Conservation (phyloP, 2,797 vertebrate genomes). For the Anolis apletophallus region DNA sequence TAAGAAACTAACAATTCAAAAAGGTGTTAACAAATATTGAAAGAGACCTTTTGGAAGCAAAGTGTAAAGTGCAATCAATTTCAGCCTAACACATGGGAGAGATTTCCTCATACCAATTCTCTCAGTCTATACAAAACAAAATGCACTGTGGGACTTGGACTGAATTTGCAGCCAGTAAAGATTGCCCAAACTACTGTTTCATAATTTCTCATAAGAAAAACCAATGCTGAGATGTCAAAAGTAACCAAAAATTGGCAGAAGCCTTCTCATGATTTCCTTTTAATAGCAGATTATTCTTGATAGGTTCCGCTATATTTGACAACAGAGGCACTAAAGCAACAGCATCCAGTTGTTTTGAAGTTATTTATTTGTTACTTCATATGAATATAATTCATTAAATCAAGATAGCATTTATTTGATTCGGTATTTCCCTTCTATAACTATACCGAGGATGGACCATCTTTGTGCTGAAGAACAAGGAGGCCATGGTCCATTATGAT, state of each 20-base stretch:
- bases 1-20: constrained; percentile 9
- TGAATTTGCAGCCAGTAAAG: neutral
- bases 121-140: constrained; percentile 1
- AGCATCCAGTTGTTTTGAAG: neutral
- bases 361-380: neutral
- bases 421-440: neutral
- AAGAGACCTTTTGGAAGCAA: constrained; percentile 11
- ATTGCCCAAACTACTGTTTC: neutral
- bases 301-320: neutral
- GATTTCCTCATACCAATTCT: constrained; percentile 17
- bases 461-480: too few relatives aligned
- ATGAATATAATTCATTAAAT: neutral
- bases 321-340: neutral
- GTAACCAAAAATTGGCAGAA: neutral
- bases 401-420: neutral
- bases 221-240: neutral
- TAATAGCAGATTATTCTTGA: neutral
- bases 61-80: neutral
- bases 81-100: neutral
- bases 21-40: neutral
- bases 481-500: too few relatives aligned
- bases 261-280: neutral
- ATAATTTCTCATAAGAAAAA: neutral
- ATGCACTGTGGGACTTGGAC: neutral
- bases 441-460: too few relatives aligned